Conservation (phyloP, 2,888 invertebrate species). For the Drosophila crucigera region DNA sequence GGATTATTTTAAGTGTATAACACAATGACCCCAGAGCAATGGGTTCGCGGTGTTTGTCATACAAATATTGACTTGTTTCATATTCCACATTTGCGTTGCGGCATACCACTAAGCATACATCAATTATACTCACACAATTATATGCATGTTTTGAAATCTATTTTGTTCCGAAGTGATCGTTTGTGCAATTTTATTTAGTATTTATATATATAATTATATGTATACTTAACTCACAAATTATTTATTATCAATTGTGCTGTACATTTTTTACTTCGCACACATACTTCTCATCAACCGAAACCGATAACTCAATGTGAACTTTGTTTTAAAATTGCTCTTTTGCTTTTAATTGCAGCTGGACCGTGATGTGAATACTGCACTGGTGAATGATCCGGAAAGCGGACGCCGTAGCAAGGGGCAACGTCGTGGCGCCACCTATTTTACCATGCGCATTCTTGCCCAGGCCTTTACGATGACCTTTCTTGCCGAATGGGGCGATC, state of each 20-base stretch:
- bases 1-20: conserved; percentile 28
- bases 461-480: conserved; percentile 98
- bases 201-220: conserved; percentile 4
- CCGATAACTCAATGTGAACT: background rate
- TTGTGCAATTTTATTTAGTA: conserved; percentile 32
- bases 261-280: conserved; percentile 62
- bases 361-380: conserved; percentile 81
- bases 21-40: conserved; percentile 8
- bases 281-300: conserved; percentile 51
- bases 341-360: conserved; percentile 74
- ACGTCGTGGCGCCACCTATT: conserved; percentile 85
- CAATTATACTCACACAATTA: background rate
- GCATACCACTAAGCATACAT: conserved; percentile 14
- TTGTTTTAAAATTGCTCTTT: background rate
- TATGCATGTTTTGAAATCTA: conserved; percentile 46
- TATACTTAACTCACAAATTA: conserved; percentile 10
- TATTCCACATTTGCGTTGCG: conserved; percentile 9
- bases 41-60: conserved; percentile 15
- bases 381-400: conserved; percentile 86
- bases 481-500: conserved; percentile 99
- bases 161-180: conserved; percentile 68
- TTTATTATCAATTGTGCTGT: conserved; percentile 27
- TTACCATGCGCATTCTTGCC: conserved; percentile 92
- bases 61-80: conserved; percentile 30
- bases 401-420: conserved; percentile 85